These are phyloP conservation scores for Macrotus californicus DNA, from an alignment of 2,113 vertebrate genomes.

Conservation along the genomic window DNA sequence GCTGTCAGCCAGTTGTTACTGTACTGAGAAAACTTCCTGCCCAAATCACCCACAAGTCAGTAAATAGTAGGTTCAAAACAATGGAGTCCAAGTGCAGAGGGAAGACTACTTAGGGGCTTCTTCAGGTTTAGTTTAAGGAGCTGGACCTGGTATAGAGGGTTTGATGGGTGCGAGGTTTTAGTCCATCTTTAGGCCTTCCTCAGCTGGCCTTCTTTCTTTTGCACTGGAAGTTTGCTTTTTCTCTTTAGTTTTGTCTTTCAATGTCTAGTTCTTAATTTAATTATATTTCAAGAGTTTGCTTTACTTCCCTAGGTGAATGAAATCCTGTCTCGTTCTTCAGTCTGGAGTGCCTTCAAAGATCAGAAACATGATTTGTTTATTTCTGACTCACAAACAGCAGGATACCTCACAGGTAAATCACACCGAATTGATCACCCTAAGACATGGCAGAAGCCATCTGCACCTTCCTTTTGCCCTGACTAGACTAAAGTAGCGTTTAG, in stretches of 20 bases:
- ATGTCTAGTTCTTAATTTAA: not conserved
- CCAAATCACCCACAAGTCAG: not conserved
- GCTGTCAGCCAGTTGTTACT: not conserved
- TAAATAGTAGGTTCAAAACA: not conserved
- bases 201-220: not conserved
- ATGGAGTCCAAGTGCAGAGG: not conserved
- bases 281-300: not conserved
- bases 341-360: conserved; percentile 99
- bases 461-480: not conserved
- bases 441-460: not conserved
- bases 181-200: not conserved
- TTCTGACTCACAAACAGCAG: conserved; percentile 96
- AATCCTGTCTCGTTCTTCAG: conserved; percentile 94
- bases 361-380: conserved; percentile 99
- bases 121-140: not conserved
- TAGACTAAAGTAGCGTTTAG: not conserved
- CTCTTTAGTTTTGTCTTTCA: not conserved
- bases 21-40: not conserved
- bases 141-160: not conserved
- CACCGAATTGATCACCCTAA: not conserved
- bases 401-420: conserved; percentile 94
- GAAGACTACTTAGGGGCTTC: not conserved
- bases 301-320: conserved; percentile 90
- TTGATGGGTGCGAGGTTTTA: not conserved
- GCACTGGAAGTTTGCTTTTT: not conserved